These are phyloP conservation scores for Pediacus dermestoides DNA, from an alignment of 2,888 invertebrate species.

Conservation along the genomic window DNA sequence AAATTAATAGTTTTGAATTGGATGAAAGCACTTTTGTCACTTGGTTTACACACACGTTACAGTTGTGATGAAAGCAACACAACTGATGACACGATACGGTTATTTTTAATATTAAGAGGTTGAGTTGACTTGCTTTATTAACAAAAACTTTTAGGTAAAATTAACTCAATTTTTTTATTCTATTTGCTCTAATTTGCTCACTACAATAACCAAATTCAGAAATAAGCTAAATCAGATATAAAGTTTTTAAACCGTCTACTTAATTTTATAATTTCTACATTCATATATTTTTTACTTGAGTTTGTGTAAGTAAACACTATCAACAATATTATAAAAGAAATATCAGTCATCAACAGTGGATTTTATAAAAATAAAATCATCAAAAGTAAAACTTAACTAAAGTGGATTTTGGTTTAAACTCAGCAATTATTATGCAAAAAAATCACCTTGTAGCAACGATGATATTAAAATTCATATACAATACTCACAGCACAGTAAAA, in stretches of 20 bases:
- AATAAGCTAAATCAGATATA: no score
- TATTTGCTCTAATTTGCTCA: no score
- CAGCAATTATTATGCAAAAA: slow-evolving; percentile 2
- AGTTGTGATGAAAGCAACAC: slow-evolving; percentile 37
- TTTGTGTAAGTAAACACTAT: slow-evolving; percentile 8
- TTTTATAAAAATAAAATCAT: slow-evolving; percentile 11
- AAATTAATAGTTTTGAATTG: slow-evolving; percentile 6
- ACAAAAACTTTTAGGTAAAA: slow-evolving; percentile 3
- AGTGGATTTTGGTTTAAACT: neutral
- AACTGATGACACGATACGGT: no score
- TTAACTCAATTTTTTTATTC: slow-evolving; percentile 4
- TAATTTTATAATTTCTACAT: no score
- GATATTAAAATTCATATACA: neutral
- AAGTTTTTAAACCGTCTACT: no score
- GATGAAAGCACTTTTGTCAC: slow-evolving; percentile 6
- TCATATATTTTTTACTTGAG: no score
- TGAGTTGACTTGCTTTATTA: neutral
- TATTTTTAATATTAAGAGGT: slow-evolving; percentile 5
- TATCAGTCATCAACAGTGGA: neutral
- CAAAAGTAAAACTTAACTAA: slow-evolving; percentile 7
- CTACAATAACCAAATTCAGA: no score
- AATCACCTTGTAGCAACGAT: slow-evolving; percentile 6
- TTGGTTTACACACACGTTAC: slow-evolving; percentile 20
- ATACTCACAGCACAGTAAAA: no score
- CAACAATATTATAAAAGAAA: neutral